Conservation (phyloP, 2,888 invertebrate genomes). For the Andrena haemorrhoa region DNA sequence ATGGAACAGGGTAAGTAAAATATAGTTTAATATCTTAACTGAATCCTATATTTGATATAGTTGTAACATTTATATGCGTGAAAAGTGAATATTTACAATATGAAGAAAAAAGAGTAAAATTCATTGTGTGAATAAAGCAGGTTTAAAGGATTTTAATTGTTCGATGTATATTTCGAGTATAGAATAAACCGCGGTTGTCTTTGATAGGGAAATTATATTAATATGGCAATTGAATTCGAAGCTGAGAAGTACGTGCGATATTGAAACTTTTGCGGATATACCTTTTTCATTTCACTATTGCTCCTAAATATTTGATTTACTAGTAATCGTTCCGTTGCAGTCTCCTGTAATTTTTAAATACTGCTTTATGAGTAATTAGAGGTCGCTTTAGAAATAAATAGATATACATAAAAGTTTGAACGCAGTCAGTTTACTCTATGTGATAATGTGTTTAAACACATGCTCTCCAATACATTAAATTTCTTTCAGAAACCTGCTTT, state of each 20-base stretch:
- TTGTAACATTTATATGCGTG: conserved; percentile 31
- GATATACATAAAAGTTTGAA: conserved; percentile 42
- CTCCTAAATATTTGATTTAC: conserved; percentile 29
- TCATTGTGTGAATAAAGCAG: conserved; percentile 59
- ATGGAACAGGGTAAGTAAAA: conserved; percentile 82
- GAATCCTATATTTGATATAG: conserved; percentile 18
- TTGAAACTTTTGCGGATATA: conserved; percentile 26
- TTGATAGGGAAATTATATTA: background rate
- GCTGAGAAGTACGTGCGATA: conserved; percentile 19
- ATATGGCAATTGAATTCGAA: conserved; percentile 24
- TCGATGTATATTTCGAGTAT: conserved; percentile 30
- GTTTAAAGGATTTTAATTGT: conserved; percentile 53
- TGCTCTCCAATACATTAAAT: conserved; percentile 53
- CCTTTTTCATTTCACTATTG: conserved; percentile 39
- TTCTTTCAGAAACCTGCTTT: conserved; percentile 72
- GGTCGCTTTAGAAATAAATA: conserved; percentile 18
- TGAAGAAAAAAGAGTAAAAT: conserved; percentile 24
- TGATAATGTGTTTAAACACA: conserved; percentile 44
- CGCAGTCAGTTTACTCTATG: conserved; percentile 34
- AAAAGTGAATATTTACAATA: conserved; percentile 24
- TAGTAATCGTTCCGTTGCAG: conserved; percentile 34
- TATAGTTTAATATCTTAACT: conserved; percentile 18
- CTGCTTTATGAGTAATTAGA: conserved; percentile 34
- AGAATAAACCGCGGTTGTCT: conserved; percentile 24
- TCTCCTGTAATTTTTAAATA: conserved; percentile 37